Conservation (phyloP, 2,113 vertebrate genomes). For the Sorex araneus region DNA sequence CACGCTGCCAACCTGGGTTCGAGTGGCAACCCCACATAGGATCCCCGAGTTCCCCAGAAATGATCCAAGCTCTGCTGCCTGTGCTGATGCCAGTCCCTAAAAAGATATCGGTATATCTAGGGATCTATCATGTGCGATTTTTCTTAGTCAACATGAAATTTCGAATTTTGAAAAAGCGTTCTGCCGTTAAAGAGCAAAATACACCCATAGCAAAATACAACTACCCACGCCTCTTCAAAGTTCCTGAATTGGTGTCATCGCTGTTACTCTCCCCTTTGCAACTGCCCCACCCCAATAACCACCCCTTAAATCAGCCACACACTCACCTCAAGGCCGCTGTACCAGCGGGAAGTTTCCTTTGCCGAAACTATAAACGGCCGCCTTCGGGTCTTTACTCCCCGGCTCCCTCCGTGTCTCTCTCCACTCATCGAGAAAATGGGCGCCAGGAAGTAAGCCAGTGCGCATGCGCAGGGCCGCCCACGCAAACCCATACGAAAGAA, state of each 20-base stretch:
- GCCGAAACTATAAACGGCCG: background rate
- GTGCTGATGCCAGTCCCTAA: too few species aligned
- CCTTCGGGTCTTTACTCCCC: conserved; percentile 19
- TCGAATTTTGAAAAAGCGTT: conserved; percentile 56
- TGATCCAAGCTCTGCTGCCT: too few species aligned
- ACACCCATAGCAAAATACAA: background rate
- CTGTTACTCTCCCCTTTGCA: background rate
- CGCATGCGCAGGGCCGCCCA: too few species aligned
- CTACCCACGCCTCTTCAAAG: background rate
- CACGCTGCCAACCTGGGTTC: too few species aligned
- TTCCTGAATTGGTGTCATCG: conserved; percentile 47
- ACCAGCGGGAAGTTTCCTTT: background rate
- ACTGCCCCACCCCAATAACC: background rate
- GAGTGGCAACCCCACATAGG: too few species aligned
- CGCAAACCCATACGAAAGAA: too few species aligned
- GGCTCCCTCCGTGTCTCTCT: too few species aligned
- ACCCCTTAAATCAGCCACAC: conserved; percentile 39
- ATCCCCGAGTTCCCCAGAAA: too few species aligned
- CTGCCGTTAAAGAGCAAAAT: conserved; percentile 41
- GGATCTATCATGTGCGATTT: conserved; percentile 26
- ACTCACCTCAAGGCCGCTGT: conserved; percentile 18
- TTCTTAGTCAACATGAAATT: conserved; percentile 56
- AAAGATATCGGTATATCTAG: background rate
- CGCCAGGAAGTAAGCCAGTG: too few species aligned
- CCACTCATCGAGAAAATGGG: too few species aligned